Percentiles rank a stretch among this genome's conserved stretches.
These are phyloP conservation scores for Brachirus orientalis DNA, from an alignment of 2,113 vertebrate genomes.

Conservation along the genomic window DNA sequence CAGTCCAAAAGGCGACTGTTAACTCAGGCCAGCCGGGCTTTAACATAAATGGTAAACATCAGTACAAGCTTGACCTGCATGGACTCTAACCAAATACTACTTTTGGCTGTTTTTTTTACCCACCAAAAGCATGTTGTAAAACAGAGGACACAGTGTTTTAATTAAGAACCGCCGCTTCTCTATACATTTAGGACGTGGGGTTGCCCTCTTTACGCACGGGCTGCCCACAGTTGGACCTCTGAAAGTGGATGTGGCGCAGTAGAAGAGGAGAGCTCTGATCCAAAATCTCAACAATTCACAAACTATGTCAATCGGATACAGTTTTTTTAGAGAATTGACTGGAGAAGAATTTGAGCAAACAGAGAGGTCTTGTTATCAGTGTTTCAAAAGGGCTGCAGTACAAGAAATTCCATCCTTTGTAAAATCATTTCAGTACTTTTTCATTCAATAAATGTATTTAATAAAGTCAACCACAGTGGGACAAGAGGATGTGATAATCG, in stretches of 20 bases:
- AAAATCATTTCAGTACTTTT: too few relatives aligned
- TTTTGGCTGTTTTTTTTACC: constrained; percentile 52
- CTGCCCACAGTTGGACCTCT: constrained; percentile 44
- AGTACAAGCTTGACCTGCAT: constrained; percentile 54
- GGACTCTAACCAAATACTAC: constrained; percentile 64
- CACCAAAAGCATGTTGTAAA: constrained; percentile 52
- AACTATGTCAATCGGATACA: constrained; percentile 27
- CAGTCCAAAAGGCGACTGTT: constrained; percentile 73
- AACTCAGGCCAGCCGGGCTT: constrained; percentile 61
- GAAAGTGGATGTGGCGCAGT: constrained; percentile 1
- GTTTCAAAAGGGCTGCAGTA: not conserved
- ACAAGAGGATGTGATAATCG: too few relatives aligned
- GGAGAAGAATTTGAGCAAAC: constrained; percentile 21
- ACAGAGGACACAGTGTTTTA: constrained; percentile 78
- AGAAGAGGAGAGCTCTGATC: constrained; percentile 13
- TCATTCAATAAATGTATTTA: not conserved
- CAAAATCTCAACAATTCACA: constrained; percentile 10
- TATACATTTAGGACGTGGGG: constrained; percentile 47
- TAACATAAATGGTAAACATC: constrained; percentile 72
- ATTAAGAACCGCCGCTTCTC: constrained; percentile 63
- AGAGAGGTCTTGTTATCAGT: constrained; percentile 13
- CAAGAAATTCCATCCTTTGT: not conserved
- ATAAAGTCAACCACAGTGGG: not conserved
- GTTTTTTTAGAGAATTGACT: not conserved
- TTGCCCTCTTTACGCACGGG: constrained; percentile 57